Evolutionary conservation across 1,140 invertebrate species (phyloP), one percentile per base, ranked within the genome.

Genomic region (Saxidomus purpurata): DNA sequence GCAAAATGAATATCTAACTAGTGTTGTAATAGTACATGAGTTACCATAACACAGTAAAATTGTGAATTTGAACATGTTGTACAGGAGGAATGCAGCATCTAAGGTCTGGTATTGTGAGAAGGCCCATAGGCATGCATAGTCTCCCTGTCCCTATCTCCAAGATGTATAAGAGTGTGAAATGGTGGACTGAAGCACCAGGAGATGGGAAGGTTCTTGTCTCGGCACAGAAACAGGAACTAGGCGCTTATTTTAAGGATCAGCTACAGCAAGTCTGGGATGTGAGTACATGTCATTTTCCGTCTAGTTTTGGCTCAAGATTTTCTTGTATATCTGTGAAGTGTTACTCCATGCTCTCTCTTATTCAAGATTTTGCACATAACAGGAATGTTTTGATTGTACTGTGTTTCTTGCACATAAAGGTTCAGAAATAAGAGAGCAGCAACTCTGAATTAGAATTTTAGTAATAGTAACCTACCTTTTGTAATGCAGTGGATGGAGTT

Each of bases 401-500:
- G n/a, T n/a, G n/a, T n/a, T n/a, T n/a, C n/a, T n/a, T n/a, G n/a
- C n/a, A n/a, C n/a, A n/a, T n/a, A n/a, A n/a, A n/a, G n/a, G n/a
- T n/a, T n/a, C n/a, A n/a, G n/a, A n/a, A n/a, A n/a, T n/a, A n/a
- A n/a, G n/a, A n/a, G n/a, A n/a, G n/a, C n/a, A n/a, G n/a, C n/a
- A n/a, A n/a, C n/a, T n/a, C n/a, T n/a, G n/a, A n/a, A n/a, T n/a
- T n/a, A n/a, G n/a, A n/a, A n/a, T n/a, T n/a, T n/a, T n/a, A n/a
- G n/a, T n/a, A n/a, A n/a, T n/a, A n/a, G n/a, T n/a, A n/a, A n/a
- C n/a, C n/a, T n/a, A n/a, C n/a, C n/a, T n/a, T n/a, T n/a, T n/a
- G n/a, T n/a, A 38, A 71, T 91, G 15, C 84, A 95, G 94, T 95
- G 94, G 94, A 81, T 94, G 76, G 71, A 84, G 13, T 61, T 92